phyloP scores from a whole-genome alignment of 2,888 invertebrate genomes.

The Anodontia alba region DNA sequence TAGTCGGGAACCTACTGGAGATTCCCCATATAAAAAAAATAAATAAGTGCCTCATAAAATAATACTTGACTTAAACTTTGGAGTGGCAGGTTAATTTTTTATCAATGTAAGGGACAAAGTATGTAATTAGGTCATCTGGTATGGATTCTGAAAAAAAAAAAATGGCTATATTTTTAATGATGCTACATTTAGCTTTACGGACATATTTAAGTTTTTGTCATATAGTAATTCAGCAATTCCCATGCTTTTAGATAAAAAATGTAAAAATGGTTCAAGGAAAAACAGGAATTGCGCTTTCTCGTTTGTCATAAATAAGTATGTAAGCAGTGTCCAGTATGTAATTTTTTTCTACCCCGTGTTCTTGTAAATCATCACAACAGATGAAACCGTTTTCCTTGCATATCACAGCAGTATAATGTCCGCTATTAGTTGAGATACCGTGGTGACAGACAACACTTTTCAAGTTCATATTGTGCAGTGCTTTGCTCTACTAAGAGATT shows the following conservation, averaged over 20 bases:
- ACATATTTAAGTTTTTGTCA: background rate
- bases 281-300: background rate
- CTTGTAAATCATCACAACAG: background rate
- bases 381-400: background rate
- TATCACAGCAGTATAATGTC: background rate
- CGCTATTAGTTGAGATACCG: background rate
- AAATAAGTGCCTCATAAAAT: background rate
- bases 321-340: background rate
- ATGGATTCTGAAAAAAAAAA: background rate
- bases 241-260: background rate
- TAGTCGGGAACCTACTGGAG: too few species aligned
- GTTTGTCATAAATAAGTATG: background rate
- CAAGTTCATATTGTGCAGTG: background rate
- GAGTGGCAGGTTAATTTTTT: background rate
- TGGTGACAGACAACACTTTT: slow-evolving; percentile 3
- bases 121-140: background rate
- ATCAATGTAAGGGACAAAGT: background rate
- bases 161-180: background rate
- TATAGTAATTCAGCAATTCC: background rate
- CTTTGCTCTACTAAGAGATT: background rate
- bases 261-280: background rate
- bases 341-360: background rate
- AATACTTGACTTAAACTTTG: background rate
- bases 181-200: background rate
- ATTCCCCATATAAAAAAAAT: too few species aligned